Percentiles rank a stretch among this genome's conserved stretches.
Conservation (phyloP, 2,113 vertebrate species). For the Eupsittula cactorum region DNA sequence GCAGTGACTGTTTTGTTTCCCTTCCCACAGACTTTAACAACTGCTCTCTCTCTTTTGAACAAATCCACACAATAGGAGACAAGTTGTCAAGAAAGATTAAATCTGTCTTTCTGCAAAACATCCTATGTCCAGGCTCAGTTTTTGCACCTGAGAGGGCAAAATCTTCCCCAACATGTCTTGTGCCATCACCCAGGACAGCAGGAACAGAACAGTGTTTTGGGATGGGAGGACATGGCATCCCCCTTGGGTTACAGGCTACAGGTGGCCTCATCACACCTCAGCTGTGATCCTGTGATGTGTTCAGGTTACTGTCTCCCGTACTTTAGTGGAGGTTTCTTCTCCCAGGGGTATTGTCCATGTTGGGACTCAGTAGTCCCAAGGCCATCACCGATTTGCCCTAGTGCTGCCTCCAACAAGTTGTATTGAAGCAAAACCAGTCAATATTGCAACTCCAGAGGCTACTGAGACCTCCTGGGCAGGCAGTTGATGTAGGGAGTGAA, state of each 20-base stretch:
- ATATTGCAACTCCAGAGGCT: background rate
- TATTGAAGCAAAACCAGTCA: background rate
- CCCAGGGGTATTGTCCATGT: accelerated
- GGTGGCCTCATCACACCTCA: background rate
- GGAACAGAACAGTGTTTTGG: no score
- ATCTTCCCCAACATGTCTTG: background rate
- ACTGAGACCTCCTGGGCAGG: background rate
- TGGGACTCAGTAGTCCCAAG: background rate
- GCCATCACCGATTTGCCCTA: background rate
- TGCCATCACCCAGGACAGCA: background rate
- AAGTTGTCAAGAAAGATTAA: constrained; percentile 30
- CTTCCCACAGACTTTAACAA: constrained; percentile 30
- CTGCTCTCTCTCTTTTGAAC: constrained; percentile 4
- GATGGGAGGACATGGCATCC: background rate
- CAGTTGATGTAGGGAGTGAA: background rate
- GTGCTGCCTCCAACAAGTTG: background rate
- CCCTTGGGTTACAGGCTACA: background rate
- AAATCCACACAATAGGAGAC: background rate
- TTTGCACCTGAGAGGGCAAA: background rate
- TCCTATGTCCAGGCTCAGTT: accelerated
- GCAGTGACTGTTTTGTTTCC: background rate
- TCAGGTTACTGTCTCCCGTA: background rate
- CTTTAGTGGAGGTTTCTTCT: background rate
- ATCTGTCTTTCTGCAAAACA: background rate
- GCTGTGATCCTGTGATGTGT: background rate